A percentile compares a stretch with the other conserved stretches of the same genome.
Conservation (phyloP, 1,140 invertebrate genomes). For the Bombus soroeensis region DNA sequence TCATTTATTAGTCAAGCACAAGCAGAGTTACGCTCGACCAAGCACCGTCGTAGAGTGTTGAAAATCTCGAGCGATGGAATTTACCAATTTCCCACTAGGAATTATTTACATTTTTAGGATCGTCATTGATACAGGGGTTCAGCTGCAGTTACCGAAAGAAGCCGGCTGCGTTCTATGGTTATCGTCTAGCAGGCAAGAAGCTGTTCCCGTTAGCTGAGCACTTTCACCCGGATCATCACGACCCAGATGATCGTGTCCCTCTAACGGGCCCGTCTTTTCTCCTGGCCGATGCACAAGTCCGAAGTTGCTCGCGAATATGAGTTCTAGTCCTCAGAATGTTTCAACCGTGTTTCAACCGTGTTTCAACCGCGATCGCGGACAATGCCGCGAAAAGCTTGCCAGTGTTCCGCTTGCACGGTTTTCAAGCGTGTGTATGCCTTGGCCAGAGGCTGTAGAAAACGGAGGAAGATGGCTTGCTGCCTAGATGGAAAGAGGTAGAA, state of each 20-base stretch:
- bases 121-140: neutral
- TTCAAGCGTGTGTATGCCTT: conserved; percentile 30
- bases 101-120: neutral
- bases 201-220: conserved; percentile 65
- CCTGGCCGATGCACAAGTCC: neutral
- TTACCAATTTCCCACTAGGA: too few relatives aligned
- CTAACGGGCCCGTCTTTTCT: conserved; percentile 52
- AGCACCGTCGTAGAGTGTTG: too few relatives aligned
- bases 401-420: conserved; percentile 48
- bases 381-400: conserved; percentile 52
- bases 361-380: conserved; percentile 23
- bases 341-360: too few relatives aligned
- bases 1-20: too few relatives aligned
- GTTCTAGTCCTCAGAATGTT: too few relatives aligned
- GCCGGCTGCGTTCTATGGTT: conserved; percentile 42
- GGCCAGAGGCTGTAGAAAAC: conserved; percentile 40
- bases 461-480: conserved; percentile 4
- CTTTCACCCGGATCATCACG: conserved; percentile 71
- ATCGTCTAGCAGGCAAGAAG: conserved; percentile 52
- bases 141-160: neutral
- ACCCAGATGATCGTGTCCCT: conserved; percentile 69
- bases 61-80: neutral
- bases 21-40: too few relatives aligned
- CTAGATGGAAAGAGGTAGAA: conserved; percentile 10
- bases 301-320: too few relatives aligned